Evolutionary conservation across 2,888 invertebrate species (phyloP).

Genomic region (Eilema depressum): DNA sequence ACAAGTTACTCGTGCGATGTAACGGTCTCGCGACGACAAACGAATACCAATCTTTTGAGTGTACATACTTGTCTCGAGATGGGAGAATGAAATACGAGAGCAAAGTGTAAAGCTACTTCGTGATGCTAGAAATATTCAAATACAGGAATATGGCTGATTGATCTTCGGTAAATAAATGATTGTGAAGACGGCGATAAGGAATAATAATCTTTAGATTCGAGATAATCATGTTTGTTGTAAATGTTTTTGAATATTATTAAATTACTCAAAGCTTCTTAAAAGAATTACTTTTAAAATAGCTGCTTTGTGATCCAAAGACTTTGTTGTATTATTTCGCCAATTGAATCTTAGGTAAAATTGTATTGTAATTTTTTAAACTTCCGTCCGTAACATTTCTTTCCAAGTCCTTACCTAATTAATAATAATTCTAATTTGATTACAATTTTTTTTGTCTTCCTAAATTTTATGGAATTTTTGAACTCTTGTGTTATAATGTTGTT

Average conservation of each 20-base stretch:
- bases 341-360: not conserved
- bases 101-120: not conserved
- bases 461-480: too few species aligned
- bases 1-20: constrained; percentile 53
- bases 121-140: not conserved
- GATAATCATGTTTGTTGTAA: not conserved
- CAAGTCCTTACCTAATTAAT: not conserved
- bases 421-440: not conserved
- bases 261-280: too few species aligned
- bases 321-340: too few species aligned
- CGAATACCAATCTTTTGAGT: constrained; percentile 38
- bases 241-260: not conserved
- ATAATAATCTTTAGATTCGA: not conserved
- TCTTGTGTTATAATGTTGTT: not conserved
- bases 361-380: not conserved
- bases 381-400: not conserved
- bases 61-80: not conserved
- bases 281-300: not conserved
- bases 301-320: too few species aligned
- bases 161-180: not conserved
- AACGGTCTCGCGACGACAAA: constrained; percentile 48
- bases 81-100: constrained; percentile 4
- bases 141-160: not conserved
- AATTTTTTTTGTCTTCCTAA: too few species aligned
- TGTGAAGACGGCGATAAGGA: not conserved